Evolutionary conservation across 2,888 invertebrate genomes (phyloP).

Genomic region (Andrena bicolor): DNA sequence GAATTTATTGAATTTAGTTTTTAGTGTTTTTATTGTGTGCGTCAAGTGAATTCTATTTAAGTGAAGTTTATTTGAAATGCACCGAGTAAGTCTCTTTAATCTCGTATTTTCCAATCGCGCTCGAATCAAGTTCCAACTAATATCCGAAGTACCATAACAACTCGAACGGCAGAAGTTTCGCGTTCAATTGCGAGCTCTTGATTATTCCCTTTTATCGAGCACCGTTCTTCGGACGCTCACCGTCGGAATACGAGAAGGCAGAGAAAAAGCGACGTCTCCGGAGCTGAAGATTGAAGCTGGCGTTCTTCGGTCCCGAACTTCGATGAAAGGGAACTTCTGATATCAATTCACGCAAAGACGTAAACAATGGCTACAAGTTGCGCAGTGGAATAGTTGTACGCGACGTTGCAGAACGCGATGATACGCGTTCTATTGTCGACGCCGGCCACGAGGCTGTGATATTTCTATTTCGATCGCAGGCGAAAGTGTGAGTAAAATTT

Average conservation of each 20-base stretch:
- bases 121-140: not conserved
- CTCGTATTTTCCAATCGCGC: conserved; percentile 15
- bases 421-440: not conserved
- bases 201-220: conserved; percentile 5
- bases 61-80: conserved; percentile 7
- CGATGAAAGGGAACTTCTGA: conserved; percentile 16
- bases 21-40: not conserved
- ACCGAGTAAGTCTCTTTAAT: not conserved
- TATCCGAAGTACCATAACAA: not conserved
- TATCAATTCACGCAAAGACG: conserved; percentile 16
- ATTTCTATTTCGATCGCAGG: not conserved
- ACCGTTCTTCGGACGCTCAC: not conserved
- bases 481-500: not conserved
- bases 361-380: conserved; percentile 17
- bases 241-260: not conserved
- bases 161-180: not conserved
- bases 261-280: conserved; percentile 1
- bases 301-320: conserved; percentile 9
- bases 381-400: not conserved
- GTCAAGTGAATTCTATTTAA: too few relatives aligned
- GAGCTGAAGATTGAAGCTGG: conserved; percentile 4
- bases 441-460: not conserved
- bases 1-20: not conserved
- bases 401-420: not conserved
- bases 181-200: not conserved